These are phyloP conservation scores for Eonycteris spelaea DNA, from an alignment of 2,113 vertebrate species.

Conservation along the genomic window DNA sequence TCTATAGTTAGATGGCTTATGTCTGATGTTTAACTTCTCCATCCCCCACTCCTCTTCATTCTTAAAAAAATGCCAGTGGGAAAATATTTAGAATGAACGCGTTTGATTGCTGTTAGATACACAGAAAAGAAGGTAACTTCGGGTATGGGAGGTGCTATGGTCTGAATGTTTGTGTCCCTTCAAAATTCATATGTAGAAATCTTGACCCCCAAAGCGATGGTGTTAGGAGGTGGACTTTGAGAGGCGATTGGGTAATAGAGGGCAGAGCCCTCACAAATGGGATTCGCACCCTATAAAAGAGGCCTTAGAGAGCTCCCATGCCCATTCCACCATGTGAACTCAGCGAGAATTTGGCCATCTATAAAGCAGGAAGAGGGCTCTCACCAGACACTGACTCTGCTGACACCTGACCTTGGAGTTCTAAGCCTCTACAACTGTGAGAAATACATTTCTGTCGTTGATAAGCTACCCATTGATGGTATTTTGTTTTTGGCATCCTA, in stretches of 20 bases:
- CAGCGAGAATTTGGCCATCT: background rate
- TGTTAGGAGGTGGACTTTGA: background rate
- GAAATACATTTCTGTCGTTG: background rate
- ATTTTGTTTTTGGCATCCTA: background rate
- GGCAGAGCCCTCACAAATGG: background rate
- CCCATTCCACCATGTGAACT: background rate
- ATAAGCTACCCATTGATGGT: background rate
- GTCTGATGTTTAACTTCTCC: background rate
- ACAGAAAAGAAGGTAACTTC: background rate
- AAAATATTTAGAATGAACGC: background rate
- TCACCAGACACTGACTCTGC: background rate
- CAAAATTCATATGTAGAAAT: background rate
- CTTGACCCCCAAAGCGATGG: background rate
- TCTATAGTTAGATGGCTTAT: constrained; percentile 29
- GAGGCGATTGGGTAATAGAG: background rate
- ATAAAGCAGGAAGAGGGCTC: background rate
- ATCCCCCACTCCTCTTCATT: background rate
- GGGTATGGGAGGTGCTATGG: background rate
- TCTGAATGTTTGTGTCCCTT: background rate
- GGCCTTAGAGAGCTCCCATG: background rate
- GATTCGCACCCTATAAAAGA: background rate
- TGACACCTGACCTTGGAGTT: background rate
- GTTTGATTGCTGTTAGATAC: background rate
- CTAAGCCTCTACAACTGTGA: background rate
- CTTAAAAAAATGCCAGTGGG: background rate